Evolutionary conservation across 2,888 invertebrate genomes (phyloP), one percentile per base, ranked within the genome.

Genomic region (Aelia acuminata): DNA sequence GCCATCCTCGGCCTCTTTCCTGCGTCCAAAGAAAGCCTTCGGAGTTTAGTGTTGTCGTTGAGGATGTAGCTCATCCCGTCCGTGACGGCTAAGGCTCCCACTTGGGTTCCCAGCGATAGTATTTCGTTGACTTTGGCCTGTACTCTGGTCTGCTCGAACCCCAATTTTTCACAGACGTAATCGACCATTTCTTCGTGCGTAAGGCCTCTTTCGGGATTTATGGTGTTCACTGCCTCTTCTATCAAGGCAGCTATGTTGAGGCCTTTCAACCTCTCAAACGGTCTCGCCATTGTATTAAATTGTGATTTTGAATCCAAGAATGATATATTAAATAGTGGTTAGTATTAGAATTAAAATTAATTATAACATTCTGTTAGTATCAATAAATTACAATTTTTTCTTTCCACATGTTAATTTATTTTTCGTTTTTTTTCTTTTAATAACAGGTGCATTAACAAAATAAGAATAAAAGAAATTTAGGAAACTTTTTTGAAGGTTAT

Each of bases 171-270:
- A 15, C 80, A 80, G 10, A 80, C 80, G 43, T 43, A 80, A n/a
- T 80, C 43, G n/a, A 80, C 80, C 80, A 80, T 80, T n/a, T 80
- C 80, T 47, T 80, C 80, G 80, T 80, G 80, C 1, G 80, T 80
- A 2, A 80, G 43, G 13, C 80, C 80, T 15, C 43, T 39, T 80
- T 80, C 80, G 3, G 80, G 80, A 47, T 80, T 80, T 1, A 80
- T 20, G n/a, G 43, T 43, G 4, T n/a, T 80, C 80, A 80, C 80
- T 39, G 80, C 80, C n/a, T 80, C 80, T 43, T 80, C 80, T 11
- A 80, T 80, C 43, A 80, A n/a, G 18, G 80, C 43, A n/a, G 80
- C 80, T 2, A 80, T 80, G 7, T 80, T 80, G 13, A 80, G 43
- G 11, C 80, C 80, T 15, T 80, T 80, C 18, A 80, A 20, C 43